Percentiles rank a stretch among this genome's conserved stretches.
Evolutionary conservation across 2,113 vertebrate species (phyloP).

Genomic region (Tachysurus vachellii): DNA sequence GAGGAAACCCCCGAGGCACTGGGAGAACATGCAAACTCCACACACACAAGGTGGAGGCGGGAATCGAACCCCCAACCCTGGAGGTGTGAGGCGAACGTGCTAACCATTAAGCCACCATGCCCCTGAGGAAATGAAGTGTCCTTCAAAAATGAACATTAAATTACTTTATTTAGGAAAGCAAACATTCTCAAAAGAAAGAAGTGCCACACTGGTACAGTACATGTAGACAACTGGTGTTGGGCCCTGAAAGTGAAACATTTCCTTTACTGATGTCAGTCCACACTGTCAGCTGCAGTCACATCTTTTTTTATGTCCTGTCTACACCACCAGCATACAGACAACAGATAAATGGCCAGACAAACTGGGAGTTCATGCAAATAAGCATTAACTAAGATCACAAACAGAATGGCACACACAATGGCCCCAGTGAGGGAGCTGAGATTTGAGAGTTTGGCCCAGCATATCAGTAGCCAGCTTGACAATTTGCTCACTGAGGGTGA

Average conservation of each 20-base stretch:
- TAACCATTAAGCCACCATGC: too few relatives aligned
- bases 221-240: conserved; percentile 53
- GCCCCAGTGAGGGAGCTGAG: conserved; percentile 73
- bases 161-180: conserved; percentile 22
- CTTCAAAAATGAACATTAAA: neutral
- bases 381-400: conserved; percentile 76
- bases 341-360: conserved; percentile 82
- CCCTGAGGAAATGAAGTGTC: too few relatives aligned
- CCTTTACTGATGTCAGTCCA: neutral
- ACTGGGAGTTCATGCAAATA: conserved; percentile 84
- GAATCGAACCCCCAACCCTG: too few relatives aligned
- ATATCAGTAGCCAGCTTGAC: conserved; percentile 43
- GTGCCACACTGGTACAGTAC: neutral
- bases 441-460: conserved; percentile 63
- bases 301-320: conserved; percentile 71
- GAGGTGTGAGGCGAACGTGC: too few relatives aligned
- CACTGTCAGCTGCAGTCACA: conserved; percentile 64
- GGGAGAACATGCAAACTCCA: too few relatives aligned
- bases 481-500: conserved; percentile 20
- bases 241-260: conserved; percentile 56
- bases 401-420: conserved; percentile 75
- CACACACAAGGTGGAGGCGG: too few relatives aligned
- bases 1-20: too few relatives aligned
- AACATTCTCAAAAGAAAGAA: conserved; percentile 16
- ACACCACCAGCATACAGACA: conserved; percentile 84